Percentiles rank a stretch among this genome's conserved stretches.
Evolutionary conservation across 2,797 vertebrate genomes (phyloP).

Genomic region (Lutjanus argentimaculatus): DNA sequence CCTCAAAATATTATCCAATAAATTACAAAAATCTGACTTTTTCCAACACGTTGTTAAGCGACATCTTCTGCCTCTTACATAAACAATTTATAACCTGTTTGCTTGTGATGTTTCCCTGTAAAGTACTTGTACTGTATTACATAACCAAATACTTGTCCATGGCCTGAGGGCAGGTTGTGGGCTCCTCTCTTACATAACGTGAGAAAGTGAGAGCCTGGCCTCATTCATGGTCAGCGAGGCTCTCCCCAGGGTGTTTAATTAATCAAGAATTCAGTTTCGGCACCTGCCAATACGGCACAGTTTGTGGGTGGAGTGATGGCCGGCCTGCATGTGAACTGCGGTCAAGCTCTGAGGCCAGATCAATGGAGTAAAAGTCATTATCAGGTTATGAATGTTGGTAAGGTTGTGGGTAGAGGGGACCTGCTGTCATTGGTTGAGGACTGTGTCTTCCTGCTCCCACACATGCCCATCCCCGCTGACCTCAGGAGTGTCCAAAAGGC

Average conservation of each 20-base stretch:
- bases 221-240: conserved; percentile 32
- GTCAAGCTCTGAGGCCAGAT: conserved; percentile 74
- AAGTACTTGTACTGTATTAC: conserved; percentile 14
- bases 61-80: neutral
- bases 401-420: conserved; percentile 60
- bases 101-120: conserved; percentile 5
- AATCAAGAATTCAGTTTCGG: conserved; percentile 71
- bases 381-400: conserved; percentile 78
- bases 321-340: conserved; percentile 52
- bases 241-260: conserved; percentile 64
- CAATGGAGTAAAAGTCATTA: conserved; percentile 84
- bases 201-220: conserved; percentile 59
- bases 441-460: conserved; percentile 52
- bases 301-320: conserved; percentile 67
- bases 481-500: conserved; percentile 77
- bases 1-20: neutral
- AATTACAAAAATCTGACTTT: neutral
- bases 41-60: neutral
- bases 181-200: conserved; percentile 68
- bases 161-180: neutral
- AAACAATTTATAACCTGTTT: neutral
- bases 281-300: conserved; percentile 75
- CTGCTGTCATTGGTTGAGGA: conserved; percentile 65
- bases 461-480: conserved; percentile 82
- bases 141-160: conserved; percentile 16